Evolutionary conservation across 2,113 vertebrate species (phyloP).

Genomic region (Calyptomena viridis): DNA sequence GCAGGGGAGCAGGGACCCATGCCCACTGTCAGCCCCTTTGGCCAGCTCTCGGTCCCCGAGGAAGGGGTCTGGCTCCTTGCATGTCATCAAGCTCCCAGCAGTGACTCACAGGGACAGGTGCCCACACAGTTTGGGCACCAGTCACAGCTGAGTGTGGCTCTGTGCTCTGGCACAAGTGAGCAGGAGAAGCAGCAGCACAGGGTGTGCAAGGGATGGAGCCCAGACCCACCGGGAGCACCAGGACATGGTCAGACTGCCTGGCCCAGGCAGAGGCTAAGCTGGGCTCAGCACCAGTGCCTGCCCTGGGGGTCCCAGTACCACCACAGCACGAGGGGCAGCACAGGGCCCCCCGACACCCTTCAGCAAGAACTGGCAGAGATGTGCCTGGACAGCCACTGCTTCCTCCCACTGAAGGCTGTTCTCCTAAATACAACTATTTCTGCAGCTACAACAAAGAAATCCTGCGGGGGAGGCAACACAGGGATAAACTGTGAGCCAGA

Average conservation of each 20-base stretch:
- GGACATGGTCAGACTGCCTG: background rate
- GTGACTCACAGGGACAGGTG: background rate
- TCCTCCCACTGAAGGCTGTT: background rate
- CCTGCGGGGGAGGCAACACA: background rate
- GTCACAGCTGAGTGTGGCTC: background rate
- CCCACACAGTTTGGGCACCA: accelerated
- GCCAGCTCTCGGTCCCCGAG: accelerated
- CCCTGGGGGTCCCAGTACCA: background rate
- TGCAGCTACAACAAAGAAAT: constrained; percentile 26
- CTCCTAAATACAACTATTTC: constrained; percentile 6
- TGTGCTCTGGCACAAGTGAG: background rate
- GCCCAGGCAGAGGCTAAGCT: background rate
- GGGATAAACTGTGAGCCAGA: background rate
- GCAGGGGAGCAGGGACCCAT: accelerated
- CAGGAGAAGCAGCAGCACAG: background rate
- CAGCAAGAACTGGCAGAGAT: background rate
- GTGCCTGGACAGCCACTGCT: background rate
- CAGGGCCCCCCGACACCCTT: background rate
- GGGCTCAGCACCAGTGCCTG: background rate
- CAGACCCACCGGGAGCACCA: background rate
- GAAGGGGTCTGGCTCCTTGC: background rate
- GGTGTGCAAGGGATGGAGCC: accelerated
- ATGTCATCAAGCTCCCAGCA: background rate
- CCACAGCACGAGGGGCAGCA: background rate
- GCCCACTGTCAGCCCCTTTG: background rate